phyloP scores from a whole-genome alignment of 2,888 invertebrate species.

The Chrysotoxum bicinctum region DNA sequence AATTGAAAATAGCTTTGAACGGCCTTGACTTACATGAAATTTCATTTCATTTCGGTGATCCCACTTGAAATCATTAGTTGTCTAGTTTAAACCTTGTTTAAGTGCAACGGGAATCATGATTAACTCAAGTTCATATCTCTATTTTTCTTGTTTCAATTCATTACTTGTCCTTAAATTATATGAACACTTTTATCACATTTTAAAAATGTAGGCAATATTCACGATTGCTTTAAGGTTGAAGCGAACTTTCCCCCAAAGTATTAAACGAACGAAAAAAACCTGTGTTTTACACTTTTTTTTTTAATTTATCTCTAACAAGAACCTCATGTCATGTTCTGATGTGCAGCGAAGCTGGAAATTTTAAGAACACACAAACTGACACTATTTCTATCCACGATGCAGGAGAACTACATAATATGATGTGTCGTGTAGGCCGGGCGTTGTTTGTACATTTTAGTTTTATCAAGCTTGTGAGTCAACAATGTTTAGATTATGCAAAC shows the following conservation, averaged over 20 bases:
- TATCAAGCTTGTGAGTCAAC: constrained; percentile 22
- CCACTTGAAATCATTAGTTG: no score
- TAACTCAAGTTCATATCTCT: not conserved
- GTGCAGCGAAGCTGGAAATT: not conserved
- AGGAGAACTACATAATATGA: not conserved
- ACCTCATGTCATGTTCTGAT: not conserved
- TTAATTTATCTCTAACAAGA: not conserved
- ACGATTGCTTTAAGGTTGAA: no score
- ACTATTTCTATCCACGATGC: not conserved
- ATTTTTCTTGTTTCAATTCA: not conserved
- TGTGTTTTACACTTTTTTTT: not conserved
- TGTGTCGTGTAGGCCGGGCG: not conserved
- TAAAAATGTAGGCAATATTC: not conserved
- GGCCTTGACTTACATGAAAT: no score
- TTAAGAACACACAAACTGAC: not conserved
- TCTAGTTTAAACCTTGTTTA: no score
- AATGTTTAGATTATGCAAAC: constrained; percentile 1
- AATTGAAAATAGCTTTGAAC: no score
- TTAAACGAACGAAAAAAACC: not conserved
- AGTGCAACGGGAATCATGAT: not conserved
- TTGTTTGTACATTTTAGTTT: constrained; percentile 9
- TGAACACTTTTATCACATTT: not conserved
- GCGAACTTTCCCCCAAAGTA: not conserved
- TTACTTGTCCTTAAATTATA: not conserved
- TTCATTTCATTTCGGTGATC: no score